Base-by-base conservation (phyloP, 2,113 vertebrate genomes). In the Calcarius ornatus region DNA sequence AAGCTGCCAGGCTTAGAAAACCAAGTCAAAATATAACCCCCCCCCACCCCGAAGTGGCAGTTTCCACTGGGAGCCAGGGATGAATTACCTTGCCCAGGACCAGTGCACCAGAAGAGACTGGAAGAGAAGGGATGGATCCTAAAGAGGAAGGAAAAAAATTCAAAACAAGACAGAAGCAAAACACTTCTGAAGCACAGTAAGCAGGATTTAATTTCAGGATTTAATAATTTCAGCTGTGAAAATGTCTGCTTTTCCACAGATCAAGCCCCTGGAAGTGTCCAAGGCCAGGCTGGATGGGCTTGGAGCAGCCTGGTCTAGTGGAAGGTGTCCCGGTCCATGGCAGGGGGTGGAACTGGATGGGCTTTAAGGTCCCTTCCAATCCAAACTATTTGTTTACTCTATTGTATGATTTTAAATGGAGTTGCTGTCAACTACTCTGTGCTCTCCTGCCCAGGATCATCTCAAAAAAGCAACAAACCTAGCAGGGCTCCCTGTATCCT, bases 1-100 rank as follows among this genome's bases (percentile, higher is more conserved):
- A 86, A 40, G 30, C 60, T 91, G 78, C 89, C 83, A 79, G 82
- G 95, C 95, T 93, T 92, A 64, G 61, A 96, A 97, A 96, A 78
- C 69, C 61, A 84, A 80, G 56, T 79, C 43, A 70, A 83, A 95
- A 95, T 7, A 85, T 9, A 81, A 80, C 51, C 11, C 25, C 38
- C 21, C 33, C 21, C 24, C 38, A 38, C n/a, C 82, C 30, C 16
- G 12, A 88, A 88, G 31, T 82, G 75, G 78, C 91, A 77, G 18
- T 56, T 66, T 48, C 43, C 57, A 42, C 86, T 48, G 81, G 33
- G 80, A 97, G 82, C 73, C 57, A 65, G 92, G 51, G 47, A 81
- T 70, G 20, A 93, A 84, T 45, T 86, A 92, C 59, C 43, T 92
- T 15, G 64, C 77, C 63, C 51, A 92, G 63, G 61, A 91, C 90